Evolutionary conservation across 2,888 invertebrate genomes (phyloP).

Genomic region (Eupithecia inturbata): DNA sequence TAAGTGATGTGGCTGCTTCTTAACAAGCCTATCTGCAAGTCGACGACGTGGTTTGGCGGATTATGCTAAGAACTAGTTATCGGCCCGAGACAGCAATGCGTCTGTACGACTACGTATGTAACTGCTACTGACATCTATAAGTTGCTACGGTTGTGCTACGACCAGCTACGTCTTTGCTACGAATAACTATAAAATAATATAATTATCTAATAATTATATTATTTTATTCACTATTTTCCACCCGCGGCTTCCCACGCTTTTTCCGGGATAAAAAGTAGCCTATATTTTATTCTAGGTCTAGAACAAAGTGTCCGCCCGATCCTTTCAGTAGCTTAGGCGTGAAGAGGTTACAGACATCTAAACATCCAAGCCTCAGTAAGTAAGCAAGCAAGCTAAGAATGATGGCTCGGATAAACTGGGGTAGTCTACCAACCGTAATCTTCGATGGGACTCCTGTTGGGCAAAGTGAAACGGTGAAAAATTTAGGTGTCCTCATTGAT

Average conservation of each 20-base stretch:
- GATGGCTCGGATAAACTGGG: no score
- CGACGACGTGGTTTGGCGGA: constrained; percentile 27
- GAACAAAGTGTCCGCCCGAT: not conserved
- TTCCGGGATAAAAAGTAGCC: no score
- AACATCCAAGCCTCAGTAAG: not conserved
- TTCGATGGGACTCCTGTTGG: no score
- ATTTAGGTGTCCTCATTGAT: no score
- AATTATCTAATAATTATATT: no score
- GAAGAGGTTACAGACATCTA: not conserved
- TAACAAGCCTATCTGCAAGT: constrained; percentile 43
- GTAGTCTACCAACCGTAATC: no score
- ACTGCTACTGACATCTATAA: not conserved
- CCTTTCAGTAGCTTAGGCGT: not conserved
- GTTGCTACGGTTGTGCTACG: constrained; percentile 2
- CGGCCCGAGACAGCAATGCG: constrained; percentile 11
- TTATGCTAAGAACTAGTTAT: constrained; percentile 34
- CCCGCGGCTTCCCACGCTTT: no score
- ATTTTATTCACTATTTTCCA: not conserved
- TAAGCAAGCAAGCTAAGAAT: no score
- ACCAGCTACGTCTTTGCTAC: constrained; percentile 1
- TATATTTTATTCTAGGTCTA: not conserved
- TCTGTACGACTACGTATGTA: not conserved
- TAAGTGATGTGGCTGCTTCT: constrained; percentile 34
- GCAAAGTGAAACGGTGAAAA: no score
- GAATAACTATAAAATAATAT: not conserved